phyloP scores from a whole-genome alignment of 2,113 vertebrate genomes.

The Mesocricetus auratus region DNA sequence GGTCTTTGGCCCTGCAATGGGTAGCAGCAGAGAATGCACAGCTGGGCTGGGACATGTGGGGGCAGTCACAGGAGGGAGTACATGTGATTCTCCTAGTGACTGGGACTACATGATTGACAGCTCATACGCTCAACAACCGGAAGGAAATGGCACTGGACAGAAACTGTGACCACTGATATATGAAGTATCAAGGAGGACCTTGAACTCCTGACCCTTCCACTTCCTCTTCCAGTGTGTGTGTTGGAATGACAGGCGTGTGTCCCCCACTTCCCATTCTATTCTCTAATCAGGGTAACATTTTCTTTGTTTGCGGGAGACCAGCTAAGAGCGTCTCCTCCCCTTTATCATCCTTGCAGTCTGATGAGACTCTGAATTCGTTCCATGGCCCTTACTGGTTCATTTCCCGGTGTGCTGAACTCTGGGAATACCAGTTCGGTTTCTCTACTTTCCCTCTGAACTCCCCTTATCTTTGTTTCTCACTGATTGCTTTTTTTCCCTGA shows the following conservation, averaged over 20 bases:
- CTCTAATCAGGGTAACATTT: not conserved
- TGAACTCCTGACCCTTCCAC: not conserved
- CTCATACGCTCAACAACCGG: not conserved
- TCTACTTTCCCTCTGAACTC: not conserved
- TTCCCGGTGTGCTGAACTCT: slow-evolving; percentile 24
- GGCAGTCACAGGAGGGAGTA: not conserved
- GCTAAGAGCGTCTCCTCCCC: not conserved
- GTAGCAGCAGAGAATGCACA: not conserved
- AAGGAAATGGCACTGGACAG: not conserved
- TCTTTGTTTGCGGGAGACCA: not conserved
- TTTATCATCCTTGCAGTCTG: not conserved
- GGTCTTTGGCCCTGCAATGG: not conserved
- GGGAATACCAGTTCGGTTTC: not conserved
- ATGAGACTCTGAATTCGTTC: not conserved
- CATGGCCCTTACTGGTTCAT: not conserved
- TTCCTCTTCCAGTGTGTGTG: not conserved
- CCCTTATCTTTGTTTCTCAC: not conserved
- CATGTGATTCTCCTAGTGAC: not conserved
- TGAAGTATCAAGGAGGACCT: not conserved
- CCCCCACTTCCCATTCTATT: not conserved
- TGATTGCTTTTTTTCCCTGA: not conserved
- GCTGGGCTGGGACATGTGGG: not conserved
- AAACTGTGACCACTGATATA: not conserved
- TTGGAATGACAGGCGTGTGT: too few relatives aligned
- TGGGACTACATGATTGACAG: not conserved